Conservation (phyloP, 92 coral and sea anemone species). For the Porites lobata region DNA sequence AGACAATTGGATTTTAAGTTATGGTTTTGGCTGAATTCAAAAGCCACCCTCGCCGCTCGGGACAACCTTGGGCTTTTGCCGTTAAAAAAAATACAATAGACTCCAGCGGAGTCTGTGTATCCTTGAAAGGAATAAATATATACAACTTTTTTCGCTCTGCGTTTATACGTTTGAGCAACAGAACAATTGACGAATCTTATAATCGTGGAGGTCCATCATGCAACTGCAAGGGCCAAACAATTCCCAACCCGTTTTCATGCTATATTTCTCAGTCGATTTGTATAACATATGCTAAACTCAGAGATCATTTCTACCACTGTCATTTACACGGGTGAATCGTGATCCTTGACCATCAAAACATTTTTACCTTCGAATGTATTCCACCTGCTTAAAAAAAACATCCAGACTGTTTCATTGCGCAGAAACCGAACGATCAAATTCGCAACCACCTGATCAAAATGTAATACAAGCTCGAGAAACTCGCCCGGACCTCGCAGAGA, state of each 20-base stretch:
- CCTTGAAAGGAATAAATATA: neutral
- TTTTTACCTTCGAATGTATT: neutral
- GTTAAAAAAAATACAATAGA: conserved; percentile 17
- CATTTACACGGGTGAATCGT: too few relatives aligned
- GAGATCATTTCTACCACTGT: too few relatives aligned
- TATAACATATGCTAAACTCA: too few relatives aligned
- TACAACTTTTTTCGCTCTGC: neutral
- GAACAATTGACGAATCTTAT: neutral
- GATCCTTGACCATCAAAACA: too few relatives aligned
- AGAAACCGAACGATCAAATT: neutral
- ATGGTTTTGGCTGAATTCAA: conserved; percentile 27
- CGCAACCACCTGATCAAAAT: neutral
- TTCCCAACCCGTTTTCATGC: too few relatives aligned
- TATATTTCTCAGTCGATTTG: too few relatives aligned
- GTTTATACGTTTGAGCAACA: neutral
- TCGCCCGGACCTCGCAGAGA: conserved; percentile 7
- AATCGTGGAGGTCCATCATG: neutral
- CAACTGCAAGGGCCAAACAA: too few relatives aligned
- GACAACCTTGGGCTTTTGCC: conserved; percentile 14
- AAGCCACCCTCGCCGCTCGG: conserved; percentile 11
- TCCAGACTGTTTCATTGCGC: neutral
- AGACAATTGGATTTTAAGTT: neutral
- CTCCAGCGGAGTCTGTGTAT: neutral
- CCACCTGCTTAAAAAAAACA: neutral
- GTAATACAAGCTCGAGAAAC: neutral